Evolutionary conservation across 2,113 vertebrate species (phyloP), one percentile per base, ranked within the genome.

Genomic region (Cyanistes caeruleus): DNA sequence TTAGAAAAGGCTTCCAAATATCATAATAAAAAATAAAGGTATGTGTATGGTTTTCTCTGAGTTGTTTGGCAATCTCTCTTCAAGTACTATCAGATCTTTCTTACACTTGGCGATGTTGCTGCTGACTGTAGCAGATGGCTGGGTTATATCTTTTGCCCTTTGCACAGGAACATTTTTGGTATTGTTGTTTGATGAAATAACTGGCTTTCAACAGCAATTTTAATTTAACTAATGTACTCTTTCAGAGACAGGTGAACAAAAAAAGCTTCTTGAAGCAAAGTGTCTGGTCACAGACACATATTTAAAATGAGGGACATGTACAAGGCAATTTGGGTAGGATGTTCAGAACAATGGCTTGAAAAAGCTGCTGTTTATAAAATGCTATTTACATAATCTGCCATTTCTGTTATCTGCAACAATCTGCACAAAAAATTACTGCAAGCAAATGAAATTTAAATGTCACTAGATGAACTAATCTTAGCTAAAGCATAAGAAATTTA

Each of bases 361-460:
- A 80, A 94, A 75, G 19, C 75, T 78, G 31, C 49, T 87, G 93
- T 90, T 95, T 94, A 67, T 92, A 93, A 96, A 90, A 51, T 51
- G 41, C 65, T 96, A 85, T 95, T 97, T 97, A 96, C 93, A 95
- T 96, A 97, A 93, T 96, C 87, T 95, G 79, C 55, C 76, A 87
- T 97, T 97, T 96, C 93, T 94, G 62, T 92, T 96, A 96, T 95
- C 95, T 95, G 64, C 70, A 94, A 78, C 51, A 58, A 58, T 95
- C 83, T 80, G 73, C 89, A 94, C 74, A 94, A 89, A 79, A 95
- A 92, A 94, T 86, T 75, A 91, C 67, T 68, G 62, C 0, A 3
- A 94, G 64, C 51, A 92, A 96, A 96, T 94, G 43, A 93, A 97
- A 92, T 91, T 86, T 95, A 95, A 97, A 97, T 96, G 95, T 92